These are phyloP conservation scores for Helicoverpa assulta DNA, from an alignment of 2,888 invertebrate species.

Conservation along the genomic window DNA sequence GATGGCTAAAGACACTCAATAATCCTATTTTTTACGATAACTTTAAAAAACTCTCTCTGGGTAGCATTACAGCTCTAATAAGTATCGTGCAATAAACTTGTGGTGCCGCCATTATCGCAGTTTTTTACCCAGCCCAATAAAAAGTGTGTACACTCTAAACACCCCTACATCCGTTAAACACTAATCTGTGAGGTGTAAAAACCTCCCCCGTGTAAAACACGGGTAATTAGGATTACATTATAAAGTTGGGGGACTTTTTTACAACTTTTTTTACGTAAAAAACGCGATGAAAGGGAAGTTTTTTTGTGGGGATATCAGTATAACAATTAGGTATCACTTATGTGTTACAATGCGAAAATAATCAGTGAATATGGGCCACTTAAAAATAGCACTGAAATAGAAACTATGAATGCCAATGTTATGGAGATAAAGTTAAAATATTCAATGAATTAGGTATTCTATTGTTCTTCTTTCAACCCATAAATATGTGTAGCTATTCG, in stretches of 20 bases:
- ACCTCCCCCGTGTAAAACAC: constrained; percentile 68
- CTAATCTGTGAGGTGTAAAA: constrained; percentile 70
- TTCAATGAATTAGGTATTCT: too few species aligned
- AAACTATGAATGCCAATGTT: too few species aligned
- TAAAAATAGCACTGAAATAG: too few species aligned
- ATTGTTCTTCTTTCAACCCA: too few species aligned
- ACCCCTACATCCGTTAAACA: constrained; percentile 72
- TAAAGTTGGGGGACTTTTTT: constrained; percentile 75
- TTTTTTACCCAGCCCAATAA: constrained; percentile 62
- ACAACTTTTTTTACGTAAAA: constrained; percentile 49
- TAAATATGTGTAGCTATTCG: too few species aligned
- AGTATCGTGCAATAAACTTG: constrained; percentile 50
- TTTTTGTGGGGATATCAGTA: constrained; percentile 26
- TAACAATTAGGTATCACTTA: neutral
- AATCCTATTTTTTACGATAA: neutral
- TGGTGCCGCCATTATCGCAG: constrained; percentile 65
- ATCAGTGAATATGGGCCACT: too few species aligned
- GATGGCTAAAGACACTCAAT: too few species aligned
- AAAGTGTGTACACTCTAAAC: constrained; percentile 49
- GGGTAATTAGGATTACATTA: constrained; percentile 68
- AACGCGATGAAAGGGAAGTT: constrained; percentile 10
- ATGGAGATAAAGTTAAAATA: too few species aligned
- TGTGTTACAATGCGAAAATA: neutral
- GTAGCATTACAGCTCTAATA: constrained; percentile 39
- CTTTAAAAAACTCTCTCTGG: constrained; percentile 25